phyloP scores from a whole-genome alignment of 2,797 vertebrate genomes.

The Melanotaenia pygmaea region DNA sequence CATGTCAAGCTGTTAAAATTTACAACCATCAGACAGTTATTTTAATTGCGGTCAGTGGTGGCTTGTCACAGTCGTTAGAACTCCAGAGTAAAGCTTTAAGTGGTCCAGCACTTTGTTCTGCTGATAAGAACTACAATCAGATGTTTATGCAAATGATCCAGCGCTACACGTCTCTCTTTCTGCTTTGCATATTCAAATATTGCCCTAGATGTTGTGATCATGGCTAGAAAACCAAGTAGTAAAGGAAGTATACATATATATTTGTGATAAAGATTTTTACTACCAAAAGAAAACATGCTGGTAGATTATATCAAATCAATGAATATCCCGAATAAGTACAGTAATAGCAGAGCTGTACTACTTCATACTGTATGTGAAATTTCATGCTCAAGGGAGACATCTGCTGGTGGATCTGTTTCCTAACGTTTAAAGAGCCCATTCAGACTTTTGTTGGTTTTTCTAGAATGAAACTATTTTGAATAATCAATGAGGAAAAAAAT shows the following conservation, averaged over 20 bases:
- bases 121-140: slow-evolving; percentile 41
- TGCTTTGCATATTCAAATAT: slow-evolving; percentile 68
- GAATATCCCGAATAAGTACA: slow-evolving; percentile 39
- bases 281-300: not conserved
- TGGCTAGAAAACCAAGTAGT: slow-evolving; percentile 17
- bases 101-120: slow-evolving; percentile 9
- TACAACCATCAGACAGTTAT: slow-evolving; percentile 25
- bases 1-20: slow-evolving; percentile 37
- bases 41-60: slow-evolving; percentile 27
- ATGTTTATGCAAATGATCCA: slow-evolving; percentile 45
- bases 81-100: slow-evolving; percentile 32
- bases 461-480: slow-evolving; percentile 1
- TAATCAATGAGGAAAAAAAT: slow-evolving; percentile 17
- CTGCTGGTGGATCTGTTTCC: slow-evolving; percentile 63
- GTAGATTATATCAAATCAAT: slow-evolving; percentile 16
- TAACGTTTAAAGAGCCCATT: not conserved
- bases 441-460: slow-evolving; percentile 11
- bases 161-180: slow-evolving; percentile 20
- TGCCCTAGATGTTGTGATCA: not conserved
- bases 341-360: slow-evolving; percentile 28
- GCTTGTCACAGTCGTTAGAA: slow-evolving; percentile 7
- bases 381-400: slow-evolving; percentile 67
- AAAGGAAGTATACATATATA: not conserved
- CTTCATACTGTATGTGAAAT: not conserved
- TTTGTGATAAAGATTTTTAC: not conserved